These are phyloP conservation scores for Lota lota DNA, from an alignment of 2,113 vertebrate genomes.

Conservation along the genomic window DNA sequence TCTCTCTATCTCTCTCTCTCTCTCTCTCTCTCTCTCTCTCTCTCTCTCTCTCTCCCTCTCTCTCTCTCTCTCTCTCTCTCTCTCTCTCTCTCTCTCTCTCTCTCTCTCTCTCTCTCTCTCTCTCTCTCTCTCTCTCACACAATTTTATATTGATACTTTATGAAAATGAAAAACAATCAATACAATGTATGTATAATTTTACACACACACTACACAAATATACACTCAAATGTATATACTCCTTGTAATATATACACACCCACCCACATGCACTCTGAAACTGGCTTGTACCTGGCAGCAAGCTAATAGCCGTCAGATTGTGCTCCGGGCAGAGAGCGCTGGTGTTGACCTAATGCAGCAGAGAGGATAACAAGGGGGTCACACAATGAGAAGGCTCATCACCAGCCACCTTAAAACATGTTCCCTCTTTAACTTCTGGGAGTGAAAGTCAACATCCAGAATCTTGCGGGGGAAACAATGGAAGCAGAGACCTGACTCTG, in stretches of 20 bases:
- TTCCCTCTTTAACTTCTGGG: neutral
- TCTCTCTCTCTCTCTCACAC: too few relatives aligned
- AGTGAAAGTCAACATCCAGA: neutral
- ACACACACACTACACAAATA: neutral
- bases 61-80: too few relatives aligned
- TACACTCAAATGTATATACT: neutral
- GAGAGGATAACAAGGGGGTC: too few relatives aligned
- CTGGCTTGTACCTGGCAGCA: constrained; percentile 34
- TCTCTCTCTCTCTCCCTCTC: too few relatives aligned
- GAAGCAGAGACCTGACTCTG: constrained; percentile 40
- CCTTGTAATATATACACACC: neutral
- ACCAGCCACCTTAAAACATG: neutral
- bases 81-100: too few relatives aligned
- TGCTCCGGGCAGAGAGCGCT: constrained; percentile 39
- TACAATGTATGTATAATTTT: too few relatives aligned
- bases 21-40: too few relatives aligned
- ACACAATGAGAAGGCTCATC: neutral
- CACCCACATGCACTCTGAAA: neutral
- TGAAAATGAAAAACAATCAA: too few relatives aligned
- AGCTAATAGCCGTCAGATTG: constrained; percentile 37
- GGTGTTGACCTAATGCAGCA: constrained; percentile 32
- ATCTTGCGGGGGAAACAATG: too few relatives aligned
- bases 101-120: too few relatives aligned
- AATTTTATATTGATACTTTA: too few relatives aligned
- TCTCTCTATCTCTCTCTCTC: too few relatives aligned